Conservation (phyloP, 2,888 invertebrate genomes). For the Campoplex capitator region DNA sequence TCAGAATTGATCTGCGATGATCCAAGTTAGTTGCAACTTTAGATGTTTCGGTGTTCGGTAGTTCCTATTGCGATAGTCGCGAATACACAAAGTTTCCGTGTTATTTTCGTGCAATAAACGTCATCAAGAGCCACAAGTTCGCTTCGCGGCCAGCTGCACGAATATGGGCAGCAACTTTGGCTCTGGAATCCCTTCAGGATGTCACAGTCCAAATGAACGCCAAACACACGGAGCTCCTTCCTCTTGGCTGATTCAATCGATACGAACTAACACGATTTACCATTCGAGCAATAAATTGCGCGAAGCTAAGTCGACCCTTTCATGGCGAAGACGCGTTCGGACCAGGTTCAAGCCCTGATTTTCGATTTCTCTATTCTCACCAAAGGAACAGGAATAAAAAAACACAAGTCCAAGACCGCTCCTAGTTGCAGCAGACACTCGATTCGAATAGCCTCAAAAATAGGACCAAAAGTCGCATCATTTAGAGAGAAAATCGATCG, state of each 20-base stretch:
- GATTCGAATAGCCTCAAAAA: not conserved
- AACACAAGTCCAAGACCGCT: not conserved
- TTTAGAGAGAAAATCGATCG: slow-evolving; percentile 4
- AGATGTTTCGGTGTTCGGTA: not conserved
- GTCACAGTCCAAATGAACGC: not conserved
- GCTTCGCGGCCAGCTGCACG: slow-evolving; percentile 10
- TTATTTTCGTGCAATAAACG: not conserved
- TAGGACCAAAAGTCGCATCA: not conserved
- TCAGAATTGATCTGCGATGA: slow-evolving; percentile 20
- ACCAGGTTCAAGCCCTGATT: not conserved
- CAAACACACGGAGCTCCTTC: not conserved
- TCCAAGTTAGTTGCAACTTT: not conserved
- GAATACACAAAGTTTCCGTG: not conserved
- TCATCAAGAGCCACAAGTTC: slow-evolving; percentile 25
- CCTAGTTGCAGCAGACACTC: not conserved
- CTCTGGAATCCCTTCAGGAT: slow-evolving; percentile 20
- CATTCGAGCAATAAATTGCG: not conserved
- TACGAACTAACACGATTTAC: not conserved
- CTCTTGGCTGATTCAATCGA: slow-evolving; percentile 18
- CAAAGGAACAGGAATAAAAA: not conserved
- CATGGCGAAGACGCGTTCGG: not conserved
- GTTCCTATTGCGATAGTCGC: not conserved
- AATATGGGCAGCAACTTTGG: slow-evolving; percentile 34
- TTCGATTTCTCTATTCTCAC: not conserved
- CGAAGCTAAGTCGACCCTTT: slow-evolving; percentile 5